These are phyloP conservation scores for Phataginus tricuspis DNA, from an alignment of 2,797 vertebrate genomes.

Conservation along the genomic window DNA sequence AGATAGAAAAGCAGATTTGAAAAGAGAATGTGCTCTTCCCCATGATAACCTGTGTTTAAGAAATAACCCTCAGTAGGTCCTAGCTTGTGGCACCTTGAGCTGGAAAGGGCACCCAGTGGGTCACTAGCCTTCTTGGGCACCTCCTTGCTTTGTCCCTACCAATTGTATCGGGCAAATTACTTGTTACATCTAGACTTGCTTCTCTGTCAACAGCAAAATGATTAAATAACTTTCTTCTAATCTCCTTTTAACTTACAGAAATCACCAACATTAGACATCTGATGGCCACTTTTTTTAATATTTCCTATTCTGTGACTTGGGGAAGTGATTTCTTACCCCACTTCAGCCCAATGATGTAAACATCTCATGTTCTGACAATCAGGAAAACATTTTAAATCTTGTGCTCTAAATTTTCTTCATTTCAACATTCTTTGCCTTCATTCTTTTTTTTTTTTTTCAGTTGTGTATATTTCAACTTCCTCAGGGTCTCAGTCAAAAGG, in stretches of 20 bases:
- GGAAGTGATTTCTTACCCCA: background rate
- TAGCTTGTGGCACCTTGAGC: background rate
- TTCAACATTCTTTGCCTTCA: background rate
- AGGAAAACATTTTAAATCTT: background rate
- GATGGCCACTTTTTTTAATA: background rate
- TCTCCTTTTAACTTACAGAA: background rate
- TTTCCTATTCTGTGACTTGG: background rate
- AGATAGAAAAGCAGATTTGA: background rate
- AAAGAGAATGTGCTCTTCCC: background rate
- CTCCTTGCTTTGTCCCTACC: background rate
- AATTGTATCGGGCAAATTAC: background rate
- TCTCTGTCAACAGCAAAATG: background rate
- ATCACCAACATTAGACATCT: background rate
- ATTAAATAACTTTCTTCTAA: background rate
- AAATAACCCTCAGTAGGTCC: background rate
- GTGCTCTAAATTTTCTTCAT: background rate
- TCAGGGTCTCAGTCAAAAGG: background rate
- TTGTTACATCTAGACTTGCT: background rate
- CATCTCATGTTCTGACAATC: background rate
- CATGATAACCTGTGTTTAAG: background rate
- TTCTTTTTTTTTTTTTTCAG: conserved; percentile 24
- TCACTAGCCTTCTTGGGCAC: background rate
- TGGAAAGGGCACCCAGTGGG: background rate
- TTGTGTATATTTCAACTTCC: conserved; percentile 34
- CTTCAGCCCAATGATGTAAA: background rate